Evolutionary conservation across 2,888 invertebrate genomes (phyloP).

Genomic region (Macrophya alboannulata): DNA sequence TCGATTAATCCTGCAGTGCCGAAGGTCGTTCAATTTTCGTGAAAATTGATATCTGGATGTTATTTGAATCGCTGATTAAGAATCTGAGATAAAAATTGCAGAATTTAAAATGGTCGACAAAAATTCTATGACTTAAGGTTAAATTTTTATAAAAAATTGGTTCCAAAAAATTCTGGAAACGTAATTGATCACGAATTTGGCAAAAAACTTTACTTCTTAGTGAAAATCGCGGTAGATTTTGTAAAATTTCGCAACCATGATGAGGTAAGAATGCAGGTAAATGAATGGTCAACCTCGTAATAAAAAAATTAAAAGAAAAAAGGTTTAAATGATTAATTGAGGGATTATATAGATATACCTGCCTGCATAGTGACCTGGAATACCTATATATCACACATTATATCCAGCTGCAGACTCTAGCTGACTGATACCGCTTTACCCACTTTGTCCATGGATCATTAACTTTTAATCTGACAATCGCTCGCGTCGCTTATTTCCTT

Average conservation of each 20-base stretch:
- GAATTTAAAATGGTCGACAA: no score
- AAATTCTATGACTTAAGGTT: no score
- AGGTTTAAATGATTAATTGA: neutral
- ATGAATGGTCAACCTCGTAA: neutral
- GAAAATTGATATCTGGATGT: no score
- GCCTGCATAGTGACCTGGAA: neutral
- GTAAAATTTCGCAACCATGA: neutral
- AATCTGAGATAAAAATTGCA: no score
- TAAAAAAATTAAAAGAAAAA: neutral
- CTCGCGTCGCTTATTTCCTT: slow-evolving; percentile 16
- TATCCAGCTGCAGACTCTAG: neutral
- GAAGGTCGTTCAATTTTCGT: no score
- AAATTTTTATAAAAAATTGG: no score
- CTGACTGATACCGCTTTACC: neutral
- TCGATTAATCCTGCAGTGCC: no score
- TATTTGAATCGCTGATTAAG: no score
- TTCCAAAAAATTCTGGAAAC: no score
- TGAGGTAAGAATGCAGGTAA: neutral
- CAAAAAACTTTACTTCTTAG: neutral
- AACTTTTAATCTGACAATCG: slow-evolving; percentile 17
- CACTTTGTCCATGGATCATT: neutral
- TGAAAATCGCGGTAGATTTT: neutral
- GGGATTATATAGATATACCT: neutral
- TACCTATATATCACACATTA: neutral
- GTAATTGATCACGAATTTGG: no score